Evolutionary conservation across 1,140 invertebrate genomes (phyloP).

Genomic region (Eriocheir sinensis): DNA sequence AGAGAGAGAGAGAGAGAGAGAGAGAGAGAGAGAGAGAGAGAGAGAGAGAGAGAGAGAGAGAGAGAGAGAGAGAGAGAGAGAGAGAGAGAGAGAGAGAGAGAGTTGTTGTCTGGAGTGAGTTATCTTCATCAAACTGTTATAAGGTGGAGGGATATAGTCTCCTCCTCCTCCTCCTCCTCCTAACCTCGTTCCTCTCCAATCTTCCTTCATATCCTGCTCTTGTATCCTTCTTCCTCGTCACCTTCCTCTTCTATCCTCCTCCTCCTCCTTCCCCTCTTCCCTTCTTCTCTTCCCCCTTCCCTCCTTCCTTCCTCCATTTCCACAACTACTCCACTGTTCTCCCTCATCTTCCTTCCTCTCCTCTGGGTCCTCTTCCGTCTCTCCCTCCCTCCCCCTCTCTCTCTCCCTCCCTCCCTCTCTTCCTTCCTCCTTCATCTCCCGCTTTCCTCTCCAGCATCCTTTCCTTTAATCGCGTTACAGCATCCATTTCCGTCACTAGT

Average conservation of each 20-base stretch:
- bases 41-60: background rate
- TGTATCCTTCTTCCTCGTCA: background rate
- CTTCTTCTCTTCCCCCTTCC: background rate
- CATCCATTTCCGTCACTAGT: background rate
- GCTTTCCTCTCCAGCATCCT: background rate
- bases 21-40: conserved; percentile 14
- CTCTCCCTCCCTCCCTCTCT: background rate
- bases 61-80: background rate
- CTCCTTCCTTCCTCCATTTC: background rate
- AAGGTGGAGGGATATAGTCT: background rate
- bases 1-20: conserved; percentile 7
- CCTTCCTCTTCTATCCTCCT: background rate
- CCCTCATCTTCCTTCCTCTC: background rate
- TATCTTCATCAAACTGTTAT: background rate
- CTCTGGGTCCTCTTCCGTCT: background rate
- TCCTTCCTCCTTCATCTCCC: background rate
- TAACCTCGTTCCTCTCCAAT: no score
- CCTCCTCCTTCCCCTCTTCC: background rate
- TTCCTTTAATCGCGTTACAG: background rate
- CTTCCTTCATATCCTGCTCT: background rate
- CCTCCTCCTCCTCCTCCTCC: background rate
- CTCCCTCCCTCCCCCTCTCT: background rate
- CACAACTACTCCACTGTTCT: background rate
- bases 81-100: background rate
- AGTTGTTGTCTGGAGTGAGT: background rate